Base-by-base conservation (phyloP, 2,888 invertebrate genomes). In the Helicoverpa assulta region DNA sequence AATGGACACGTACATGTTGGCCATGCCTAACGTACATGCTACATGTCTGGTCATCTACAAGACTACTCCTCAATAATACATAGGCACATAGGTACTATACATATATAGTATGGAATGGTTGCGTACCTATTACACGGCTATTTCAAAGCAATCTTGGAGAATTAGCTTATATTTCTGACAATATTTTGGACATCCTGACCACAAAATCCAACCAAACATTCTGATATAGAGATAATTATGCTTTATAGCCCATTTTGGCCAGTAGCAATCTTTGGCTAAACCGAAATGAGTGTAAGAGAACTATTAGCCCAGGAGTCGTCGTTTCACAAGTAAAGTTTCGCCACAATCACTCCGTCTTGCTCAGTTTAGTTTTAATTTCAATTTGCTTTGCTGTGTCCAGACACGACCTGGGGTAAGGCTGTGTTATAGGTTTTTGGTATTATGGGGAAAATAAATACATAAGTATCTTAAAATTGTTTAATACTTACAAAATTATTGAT, bases 351-450 rank as follows among this genome's bases (percentile, higher is more conserved):
- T 80, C 80, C 85, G 88, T 88, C 90, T 90, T 89, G 85, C 87
- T 89, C 86, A 82, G 88, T 88, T 92, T 89, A 91, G 91, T 93
- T 94, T 94, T 93, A 94, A 94, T 94, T 93, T 93, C 89, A 93
- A 91, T 93, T 92, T 90, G 87, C 90, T 84, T 83, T 84, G 85
- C 88, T 84, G 86, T 93, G 94, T 93, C 94, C 94, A 92, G 89
- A 86, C 94, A 94, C 94, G 94, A 94, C 90, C 70, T 69, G 56
- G 40, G 1, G 29, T 79, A 77, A 83, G 56, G 74, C 55, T 1
- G 67, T 14, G 60, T 63, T 68, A 54, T 63, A 8, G 18, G n/a
- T 62, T 14, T 33, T 14, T 14, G 14, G 40, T 40, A 40, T 14
- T 29, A 4, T 2, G 29, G 29, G 29, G 29, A 2, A 29, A 2